Conservation (phyloP, 2,113 vertebrate species). For the Corydoras sp. region DNA sequence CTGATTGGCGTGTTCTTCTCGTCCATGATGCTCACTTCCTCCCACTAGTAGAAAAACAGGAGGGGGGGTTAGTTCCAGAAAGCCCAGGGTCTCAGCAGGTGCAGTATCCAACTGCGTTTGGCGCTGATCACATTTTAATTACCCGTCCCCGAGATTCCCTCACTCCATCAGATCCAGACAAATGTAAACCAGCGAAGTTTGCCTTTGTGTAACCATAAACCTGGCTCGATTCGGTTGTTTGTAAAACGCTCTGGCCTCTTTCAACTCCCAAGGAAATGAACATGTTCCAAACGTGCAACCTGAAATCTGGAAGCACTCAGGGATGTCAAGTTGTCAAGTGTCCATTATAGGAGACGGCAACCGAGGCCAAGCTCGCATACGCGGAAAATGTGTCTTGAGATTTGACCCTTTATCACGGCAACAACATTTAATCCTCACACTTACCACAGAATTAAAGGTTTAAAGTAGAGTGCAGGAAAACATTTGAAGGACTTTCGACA, state of each 20-base stretch:
- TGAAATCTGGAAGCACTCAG: conserved; percentile 30
- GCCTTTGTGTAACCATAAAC: background rate
- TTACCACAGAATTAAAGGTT: background rate
- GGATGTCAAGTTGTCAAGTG: conserved; percentile 21
- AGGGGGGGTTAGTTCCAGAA: conserved; percentile 10
- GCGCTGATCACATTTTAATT: conserved; percentile 36
- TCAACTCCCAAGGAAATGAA: background rate
- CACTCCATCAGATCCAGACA: background rate
- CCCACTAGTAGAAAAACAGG: conserved; percentile 58
- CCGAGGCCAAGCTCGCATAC: conserved; percentile 3
- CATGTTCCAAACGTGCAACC: conserved; percentile 19
- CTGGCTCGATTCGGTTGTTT: conserved; percentile 14
- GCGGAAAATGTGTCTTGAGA: conserved; percentile 1
- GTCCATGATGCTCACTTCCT: conserved; percentile 73
- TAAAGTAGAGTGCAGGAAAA: background rate
- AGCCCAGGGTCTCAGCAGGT: no score
- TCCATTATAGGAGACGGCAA: conserved; percentile 11
- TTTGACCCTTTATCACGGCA: conserved; percentile 6
- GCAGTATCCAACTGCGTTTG: no score
- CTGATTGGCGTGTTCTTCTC: conserved; percentile 73
- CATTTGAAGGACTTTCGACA: background rate
- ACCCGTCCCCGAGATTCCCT: conserved; percentile 27
- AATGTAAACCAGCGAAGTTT: conserved; percentile 3
- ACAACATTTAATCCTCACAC: conserved; percentile 7
- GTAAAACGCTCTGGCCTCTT: conserved; percentile 14